Evolutionary conservation across 1,140 invertebrate genomes (phyloP).

Genomic region (Pogonomyrmex californicus): DNA sequence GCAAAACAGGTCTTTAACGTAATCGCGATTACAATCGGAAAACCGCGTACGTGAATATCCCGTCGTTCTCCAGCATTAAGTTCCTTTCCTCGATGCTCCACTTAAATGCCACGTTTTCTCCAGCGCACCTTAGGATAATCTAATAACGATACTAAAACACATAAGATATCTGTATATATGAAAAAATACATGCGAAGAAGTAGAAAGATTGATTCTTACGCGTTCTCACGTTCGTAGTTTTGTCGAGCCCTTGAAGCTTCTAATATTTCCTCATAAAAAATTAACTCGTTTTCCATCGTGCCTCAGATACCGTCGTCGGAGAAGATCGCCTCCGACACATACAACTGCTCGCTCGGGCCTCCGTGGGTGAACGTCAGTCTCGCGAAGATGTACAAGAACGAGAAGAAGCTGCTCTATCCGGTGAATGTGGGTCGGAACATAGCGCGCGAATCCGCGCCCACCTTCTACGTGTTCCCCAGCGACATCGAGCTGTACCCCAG

Average conservation of each 20-base stretch:
- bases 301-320: slow-evolving; percentile 89
- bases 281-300: background rate
- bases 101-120: background rate
- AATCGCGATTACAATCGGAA: slow-evolving; percentile 36
- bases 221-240: background rate
- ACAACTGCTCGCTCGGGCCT: slow-evolving; percentile 90
- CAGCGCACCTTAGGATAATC: background rate
- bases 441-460: slow-evolving; percentile 93
- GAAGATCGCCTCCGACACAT: slow-evolving; percentile 88
- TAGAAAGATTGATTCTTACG: background rate
- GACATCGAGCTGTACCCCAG: slow-evolving; percentile 96
- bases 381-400: slow-evolving; percentile 92
- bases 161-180: background rate
- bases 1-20: slow-evolving; percentile 19
- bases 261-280: background rate
- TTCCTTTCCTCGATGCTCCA: background rate
- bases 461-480: slow-evolving; percentile 94
- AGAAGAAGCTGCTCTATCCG: slow-evolving; percentile 94
- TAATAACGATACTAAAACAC: background rate
- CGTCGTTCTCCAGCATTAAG: background rate
- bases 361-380: slow-evolving; percentile 90
- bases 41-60: slow-evolving; percentile 9
- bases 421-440: slow-evolving; percentile 96
- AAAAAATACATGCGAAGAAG: background rate
- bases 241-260: background rate